A percentile compares a stretch with the other conserved stretches of the same genome.
These are phyloP conservation scores for Sebastiscus albofasciatus DNA, from an alignment of 2,797 vertebrate genomes.

Conservation along the genomic window DNA sequence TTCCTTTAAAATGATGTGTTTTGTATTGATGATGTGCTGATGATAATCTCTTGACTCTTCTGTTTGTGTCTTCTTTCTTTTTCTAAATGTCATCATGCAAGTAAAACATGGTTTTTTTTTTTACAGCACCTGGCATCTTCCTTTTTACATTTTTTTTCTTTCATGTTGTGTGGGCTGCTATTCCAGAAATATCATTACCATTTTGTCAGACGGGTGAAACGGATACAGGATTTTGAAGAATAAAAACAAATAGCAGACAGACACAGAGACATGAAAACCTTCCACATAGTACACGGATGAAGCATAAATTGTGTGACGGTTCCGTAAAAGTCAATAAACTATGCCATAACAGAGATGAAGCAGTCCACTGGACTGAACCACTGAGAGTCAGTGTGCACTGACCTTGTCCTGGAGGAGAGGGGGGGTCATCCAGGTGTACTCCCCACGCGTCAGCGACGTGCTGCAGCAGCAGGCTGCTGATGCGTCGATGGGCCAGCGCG, in stretches of 20 bases:
- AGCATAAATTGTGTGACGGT: neutral
- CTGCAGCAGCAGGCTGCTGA: slow-evolving; percentile 78
- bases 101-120: neutral
- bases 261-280: neutral
- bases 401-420: too few relatives aligned
- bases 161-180: neutral
- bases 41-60: neutral
- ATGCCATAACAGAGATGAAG: neutral
- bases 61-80: neutral
- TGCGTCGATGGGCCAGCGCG: slow-evolving; percentile 75
- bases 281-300: neutral
- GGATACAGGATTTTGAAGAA: neutral
- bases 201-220: neutral
- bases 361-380: neutral
- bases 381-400: too few relatives aligned
- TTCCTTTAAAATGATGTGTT: too few relatives aligned
- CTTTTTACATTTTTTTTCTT: neutral
- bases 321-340: neutral
- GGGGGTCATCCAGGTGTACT: slow-evolving; percentile 53
- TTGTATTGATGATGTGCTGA: neutral
- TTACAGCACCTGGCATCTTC: neutral
- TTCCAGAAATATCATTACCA: neutral
- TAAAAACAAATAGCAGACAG: neutral
- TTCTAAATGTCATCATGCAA: neutral
- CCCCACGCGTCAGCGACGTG: slow-evolving; percentile 81